Evolutionary conservation across 2,113 vertebrate species (phyloP).

Genomic region (Triplophysa rosa): DNA sequence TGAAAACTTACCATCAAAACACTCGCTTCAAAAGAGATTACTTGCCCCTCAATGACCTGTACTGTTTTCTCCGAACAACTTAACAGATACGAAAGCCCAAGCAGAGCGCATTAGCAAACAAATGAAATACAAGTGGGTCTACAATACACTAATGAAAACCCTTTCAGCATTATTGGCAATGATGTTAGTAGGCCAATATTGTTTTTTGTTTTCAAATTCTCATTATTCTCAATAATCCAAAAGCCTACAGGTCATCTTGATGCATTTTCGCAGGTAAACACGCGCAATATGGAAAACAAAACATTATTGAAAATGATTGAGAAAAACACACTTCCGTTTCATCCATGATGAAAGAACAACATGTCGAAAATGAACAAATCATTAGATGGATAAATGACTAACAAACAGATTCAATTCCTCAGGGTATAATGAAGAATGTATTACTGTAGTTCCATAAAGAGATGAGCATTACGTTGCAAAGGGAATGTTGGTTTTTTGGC

Average conservation of each 20-base stretch:
- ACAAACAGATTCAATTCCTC: neutral
- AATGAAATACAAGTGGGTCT: neutral
- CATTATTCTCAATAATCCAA: slow-evolving; percentile 5
- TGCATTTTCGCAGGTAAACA: neutral
- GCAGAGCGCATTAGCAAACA: neutral
- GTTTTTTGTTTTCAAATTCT: neutral
- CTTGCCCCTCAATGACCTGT: neutral
- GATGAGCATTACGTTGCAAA: neutral
- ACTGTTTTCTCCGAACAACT: neutral
- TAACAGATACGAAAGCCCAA: neutral
- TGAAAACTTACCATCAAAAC: neutral
- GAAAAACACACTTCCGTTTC: neutral
- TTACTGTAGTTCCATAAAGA: neutral
- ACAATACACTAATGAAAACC: slow-evolving; percentile 30
- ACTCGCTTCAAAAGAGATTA: neutral
- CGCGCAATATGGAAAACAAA: no score
- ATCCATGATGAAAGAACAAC: neutral
- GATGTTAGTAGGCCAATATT: neutral
- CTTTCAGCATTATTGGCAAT: slow-evolving; percentile 9
- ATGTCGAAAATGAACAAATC: neutral
- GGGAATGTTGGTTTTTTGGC: neutral
- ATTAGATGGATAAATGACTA: neutral
- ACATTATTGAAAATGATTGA: no score
- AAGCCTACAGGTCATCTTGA: neutral
- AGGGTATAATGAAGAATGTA: neutral